Conservation (phyloP, 2,797 vertebrate species). For the Salmo trutta region DNA sequence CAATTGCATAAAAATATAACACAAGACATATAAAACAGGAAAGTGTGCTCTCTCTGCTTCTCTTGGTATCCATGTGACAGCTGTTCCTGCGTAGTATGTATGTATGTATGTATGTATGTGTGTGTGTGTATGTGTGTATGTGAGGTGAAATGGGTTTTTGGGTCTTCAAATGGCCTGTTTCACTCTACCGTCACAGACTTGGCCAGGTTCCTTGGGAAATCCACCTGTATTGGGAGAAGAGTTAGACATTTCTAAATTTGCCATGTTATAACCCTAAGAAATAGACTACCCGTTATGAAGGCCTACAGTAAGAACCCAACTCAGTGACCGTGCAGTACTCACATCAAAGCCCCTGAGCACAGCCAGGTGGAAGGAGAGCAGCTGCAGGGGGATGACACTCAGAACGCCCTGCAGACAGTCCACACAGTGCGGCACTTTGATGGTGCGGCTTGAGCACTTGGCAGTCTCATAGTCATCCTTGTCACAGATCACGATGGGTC, state of each 20-base stretch:
- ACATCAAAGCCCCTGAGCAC: conserved; percentile 93
- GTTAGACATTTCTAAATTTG: background rate
- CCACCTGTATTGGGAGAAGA: conserved; percentile 80
- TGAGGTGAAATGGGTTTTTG: background rate
- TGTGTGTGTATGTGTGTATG: background rate
- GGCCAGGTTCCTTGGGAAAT: conserved; percentile 98
- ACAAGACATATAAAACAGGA: conserved; percentile 38
- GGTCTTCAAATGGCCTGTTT: conserved; percentile 44
- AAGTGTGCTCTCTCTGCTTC: conserved; percentile 32
- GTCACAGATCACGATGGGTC: conserved; percentile 95
- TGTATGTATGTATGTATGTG: background rate
- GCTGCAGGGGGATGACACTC: conserved; percentile 95
- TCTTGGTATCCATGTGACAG: conserved; percentile 33
- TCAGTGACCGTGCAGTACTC: conserved; percentile 59
- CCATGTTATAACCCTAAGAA: background rate
- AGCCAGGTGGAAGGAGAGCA: conserved; percentile 96
- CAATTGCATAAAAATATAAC: conserved; percentile 54
- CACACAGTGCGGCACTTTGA: conserved; percentile 94
- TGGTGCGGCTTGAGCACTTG: conserved; percentile 89
- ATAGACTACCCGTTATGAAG: background rate
- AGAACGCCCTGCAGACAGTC: conserved; percentile 97
- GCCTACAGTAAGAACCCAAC: background rate
- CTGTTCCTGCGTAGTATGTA: conserved; percentile 1
- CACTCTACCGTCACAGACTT: conserved; percentile 98
- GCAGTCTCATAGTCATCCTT: conserved; percentile 93